phyloP scores from a whole-genome alignment of 2,888 invertebrate species.

The Meghimatium bilineatum region DNA sequence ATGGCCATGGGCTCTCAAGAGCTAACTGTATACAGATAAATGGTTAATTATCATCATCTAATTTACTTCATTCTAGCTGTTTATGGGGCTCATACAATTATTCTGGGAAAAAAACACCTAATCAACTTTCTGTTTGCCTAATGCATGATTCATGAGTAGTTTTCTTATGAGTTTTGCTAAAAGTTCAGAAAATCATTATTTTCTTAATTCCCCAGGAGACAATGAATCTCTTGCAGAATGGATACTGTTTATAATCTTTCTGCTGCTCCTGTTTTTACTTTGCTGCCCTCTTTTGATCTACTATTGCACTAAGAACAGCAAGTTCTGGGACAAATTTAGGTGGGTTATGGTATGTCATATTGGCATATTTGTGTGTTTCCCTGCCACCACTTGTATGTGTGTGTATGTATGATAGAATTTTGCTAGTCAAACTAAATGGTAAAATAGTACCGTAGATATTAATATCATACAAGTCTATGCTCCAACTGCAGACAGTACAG shows the following conservation, averaged over 20 bases:
- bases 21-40: too few relatives aligned
- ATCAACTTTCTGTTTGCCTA: not conserved
- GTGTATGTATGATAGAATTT: not conserved
- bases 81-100: too few relatives aligned
- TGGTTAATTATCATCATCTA: too few relatives aligned
- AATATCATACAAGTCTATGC: too few relatives aligned
- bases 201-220: not conserved
- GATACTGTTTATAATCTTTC: conserved; percentile 21
- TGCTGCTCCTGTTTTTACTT: conserved; percentile 4
- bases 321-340: conserved; percentile 20
- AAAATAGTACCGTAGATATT: too few relatives aligned
- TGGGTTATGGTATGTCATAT: not conserved
- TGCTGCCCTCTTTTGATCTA: conserved; percentile 10
- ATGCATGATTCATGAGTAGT: not conserved
- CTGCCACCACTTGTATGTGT: not conserved
- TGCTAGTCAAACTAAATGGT: too few relatives aligned
- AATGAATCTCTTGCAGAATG: conserved; percentile 22
- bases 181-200: not conserved
- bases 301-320: conserved; percentile 35
- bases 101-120: too few relatives aligned
- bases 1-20: too few relatives aligned
- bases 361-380: not conserved
- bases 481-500: too few relatives aligned
- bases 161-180: not conserved
- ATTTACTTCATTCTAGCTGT: too few relatives aligned